Percentiles rank a stretch among this genome's conserved stretches.
Evolutionary conservation across 1,140 invertebrate species (phyloP).

Genomic region (Ptiloglossa arizonensis): DNA sequence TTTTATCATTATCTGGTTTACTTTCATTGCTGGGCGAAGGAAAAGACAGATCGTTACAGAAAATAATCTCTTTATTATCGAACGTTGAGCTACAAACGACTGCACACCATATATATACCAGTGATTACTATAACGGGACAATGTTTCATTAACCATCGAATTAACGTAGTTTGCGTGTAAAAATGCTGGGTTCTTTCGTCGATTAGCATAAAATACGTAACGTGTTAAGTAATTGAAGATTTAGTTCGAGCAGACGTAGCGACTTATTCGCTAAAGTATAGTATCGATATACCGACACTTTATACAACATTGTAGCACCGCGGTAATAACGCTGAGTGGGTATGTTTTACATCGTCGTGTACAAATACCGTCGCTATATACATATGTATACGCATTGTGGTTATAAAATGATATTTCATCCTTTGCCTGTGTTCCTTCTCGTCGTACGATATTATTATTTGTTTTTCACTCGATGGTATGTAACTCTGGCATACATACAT

Average conservation of each 20-base stretch:
- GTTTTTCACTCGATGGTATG: constrained; percentile 49
- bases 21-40: no score
- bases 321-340: no score
- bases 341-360: neutral
- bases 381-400: neutral
- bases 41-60: no score
- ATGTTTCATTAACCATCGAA: neutral
- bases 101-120: constrained; percentile 5
- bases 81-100: neutral
- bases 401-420: neutral
- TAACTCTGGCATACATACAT: constrained; percentile 64
- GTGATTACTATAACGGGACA: neutral
- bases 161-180: neutral
- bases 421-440: neutral
- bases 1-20: no score
- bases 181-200: neutral
- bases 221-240: neutral
- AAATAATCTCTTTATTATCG: constrained; percentile 51
- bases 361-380: neutral
- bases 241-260: neutral
- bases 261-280: neutral
- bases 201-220: constrained; percentile 23
- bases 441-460: neutral
- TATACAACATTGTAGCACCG: neutral
- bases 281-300: neutral